Evolutionary conservation across 2,113 vertebrate species (phyloP).

Genomic region (Sclerurus mexicanus): DNA sequence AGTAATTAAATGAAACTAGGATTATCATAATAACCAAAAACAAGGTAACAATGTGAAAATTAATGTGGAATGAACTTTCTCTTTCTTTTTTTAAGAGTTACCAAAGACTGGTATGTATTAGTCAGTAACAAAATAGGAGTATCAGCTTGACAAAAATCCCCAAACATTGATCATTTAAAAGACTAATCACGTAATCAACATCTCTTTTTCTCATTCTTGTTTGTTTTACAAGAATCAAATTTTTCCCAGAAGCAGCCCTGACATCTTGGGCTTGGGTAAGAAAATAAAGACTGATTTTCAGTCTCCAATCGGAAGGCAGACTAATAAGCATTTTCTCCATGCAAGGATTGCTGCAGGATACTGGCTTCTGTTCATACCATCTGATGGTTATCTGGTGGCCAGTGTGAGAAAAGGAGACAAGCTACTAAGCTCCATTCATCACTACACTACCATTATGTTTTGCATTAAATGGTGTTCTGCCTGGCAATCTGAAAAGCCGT

Average conservation of each 20-base stretch:
- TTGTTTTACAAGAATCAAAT: background rate
- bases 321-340: background rate
- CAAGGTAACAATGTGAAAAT: background rate
- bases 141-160: background rate
- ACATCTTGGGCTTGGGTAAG: background rate
- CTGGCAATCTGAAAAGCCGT: background rate
- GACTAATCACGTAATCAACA: background rate
- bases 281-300: background rate
- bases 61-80: background rate
- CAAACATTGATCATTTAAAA: background rate
- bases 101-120: background rate
- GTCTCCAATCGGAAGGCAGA: background rate
- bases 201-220: background rate
- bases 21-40: background rate
- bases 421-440: background rate
- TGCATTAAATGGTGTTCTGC: background rate
- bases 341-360: background rate
- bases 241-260: background rate
- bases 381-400: background rate
- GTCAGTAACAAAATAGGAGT: background rate
- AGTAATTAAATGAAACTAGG: background rate
- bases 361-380: background rate
- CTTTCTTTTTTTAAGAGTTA: background rate
- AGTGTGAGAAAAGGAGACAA: background rate
- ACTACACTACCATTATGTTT: background rate